phyloP scores from a whole-genome alignment of 37 sponge, comb jelly and placozoan species.

The Tethya wilhelma region DNA sequence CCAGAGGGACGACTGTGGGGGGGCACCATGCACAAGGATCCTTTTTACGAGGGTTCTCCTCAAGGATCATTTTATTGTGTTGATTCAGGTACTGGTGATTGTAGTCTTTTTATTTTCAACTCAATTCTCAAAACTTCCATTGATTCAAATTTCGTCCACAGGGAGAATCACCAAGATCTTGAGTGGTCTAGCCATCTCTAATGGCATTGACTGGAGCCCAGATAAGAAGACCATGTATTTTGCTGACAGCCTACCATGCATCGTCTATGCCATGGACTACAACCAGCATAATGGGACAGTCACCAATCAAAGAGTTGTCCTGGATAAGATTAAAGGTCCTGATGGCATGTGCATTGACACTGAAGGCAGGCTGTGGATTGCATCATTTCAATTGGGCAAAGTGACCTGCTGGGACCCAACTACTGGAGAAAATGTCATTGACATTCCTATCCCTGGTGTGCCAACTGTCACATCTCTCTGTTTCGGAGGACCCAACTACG shows the following conservation, averaged over 20 bases:
- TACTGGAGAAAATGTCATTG: conserved; percentile 25
- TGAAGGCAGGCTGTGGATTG: conserved; percentile 58
- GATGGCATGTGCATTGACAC: conserved; percentile 58
- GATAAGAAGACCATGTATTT: conserved; percentile 59
- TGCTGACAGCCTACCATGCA: conserved; percentile 32
- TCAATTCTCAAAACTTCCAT: too few species aligned
- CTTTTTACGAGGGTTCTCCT: too few species aligned
- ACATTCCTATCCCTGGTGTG: conserved; percentile 36
- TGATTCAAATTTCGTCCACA: too few species aligned
- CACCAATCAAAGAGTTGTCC: conserved; percentile 23
- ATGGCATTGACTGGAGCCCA: conserved; percentile 65
- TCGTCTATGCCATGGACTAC: conserved; percentile 50
- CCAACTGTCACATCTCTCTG: conserved; percentile 49
- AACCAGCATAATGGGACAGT: conserved; percentile 21
- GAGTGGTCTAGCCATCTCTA: conserved; percentile 36
- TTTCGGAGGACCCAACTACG: conserved; percentile 65
- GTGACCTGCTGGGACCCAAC: conserved; percentile 56
- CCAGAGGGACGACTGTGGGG: conserved; percentile 45
- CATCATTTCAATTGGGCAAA: conserved; percentile 5
- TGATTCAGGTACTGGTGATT: too few species aligned
- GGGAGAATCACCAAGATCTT: too few species aligned
- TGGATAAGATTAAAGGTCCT: conserved; percentile 43
- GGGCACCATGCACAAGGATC: conserved; percentile 54
- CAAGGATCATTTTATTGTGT: too few species aligned
- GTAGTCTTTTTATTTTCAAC: too few species aligned